Evolutionary conservation across 2,113 vertebrate species (phyloP).

Genomic region (Charina bottae): DNA sequence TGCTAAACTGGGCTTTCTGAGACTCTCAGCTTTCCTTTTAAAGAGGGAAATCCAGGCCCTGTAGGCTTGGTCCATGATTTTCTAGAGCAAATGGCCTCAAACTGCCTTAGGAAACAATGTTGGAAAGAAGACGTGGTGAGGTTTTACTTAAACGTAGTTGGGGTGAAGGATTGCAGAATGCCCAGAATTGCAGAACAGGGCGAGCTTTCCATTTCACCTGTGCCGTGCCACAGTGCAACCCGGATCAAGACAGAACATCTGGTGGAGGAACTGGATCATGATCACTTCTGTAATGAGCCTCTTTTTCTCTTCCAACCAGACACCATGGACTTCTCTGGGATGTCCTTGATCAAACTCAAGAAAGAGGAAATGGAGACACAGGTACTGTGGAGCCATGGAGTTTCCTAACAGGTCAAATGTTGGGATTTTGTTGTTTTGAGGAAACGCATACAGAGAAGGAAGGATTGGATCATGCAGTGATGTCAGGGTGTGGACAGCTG

Average conservation of each 20-base stretch:
- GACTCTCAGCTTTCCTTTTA: not conserved
- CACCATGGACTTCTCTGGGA: constrained; percentile 95
- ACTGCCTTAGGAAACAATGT: not conserved
- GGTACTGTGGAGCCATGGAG: constrained; percentile 59
- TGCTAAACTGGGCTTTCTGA: not conserved
- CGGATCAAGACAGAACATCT: not conserved
- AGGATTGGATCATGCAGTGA: not conserved
- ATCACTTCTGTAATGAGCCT: not conserved
- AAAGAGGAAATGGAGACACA: constrained; percentile 98
- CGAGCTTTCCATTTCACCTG: not conserved
- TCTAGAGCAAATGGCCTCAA: not conserved
- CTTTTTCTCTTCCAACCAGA: constrained; percentile 68
- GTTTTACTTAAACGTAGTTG: not conserved
- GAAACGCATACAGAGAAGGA: not conserved
- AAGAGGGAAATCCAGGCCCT: not conserved
- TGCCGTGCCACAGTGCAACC: too few species aligned
- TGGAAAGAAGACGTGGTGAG: not conserved
- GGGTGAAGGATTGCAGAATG: not conserved
- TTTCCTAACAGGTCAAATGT: fast-evolving
- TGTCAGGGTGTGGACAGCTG: too few species aligned
- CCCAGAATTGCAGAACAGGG: not conserved
- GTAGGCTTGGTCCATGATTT: not conserved
- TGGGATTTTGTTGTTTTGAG: not conserved
- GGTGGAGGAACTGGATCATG: not conserved
- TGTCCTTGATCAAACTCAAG: constrained; percentile 95